phyloP scores from a whole-genome alignment of 1,140 invertebrate species.

The Heliconius eleuchia region DNA sequence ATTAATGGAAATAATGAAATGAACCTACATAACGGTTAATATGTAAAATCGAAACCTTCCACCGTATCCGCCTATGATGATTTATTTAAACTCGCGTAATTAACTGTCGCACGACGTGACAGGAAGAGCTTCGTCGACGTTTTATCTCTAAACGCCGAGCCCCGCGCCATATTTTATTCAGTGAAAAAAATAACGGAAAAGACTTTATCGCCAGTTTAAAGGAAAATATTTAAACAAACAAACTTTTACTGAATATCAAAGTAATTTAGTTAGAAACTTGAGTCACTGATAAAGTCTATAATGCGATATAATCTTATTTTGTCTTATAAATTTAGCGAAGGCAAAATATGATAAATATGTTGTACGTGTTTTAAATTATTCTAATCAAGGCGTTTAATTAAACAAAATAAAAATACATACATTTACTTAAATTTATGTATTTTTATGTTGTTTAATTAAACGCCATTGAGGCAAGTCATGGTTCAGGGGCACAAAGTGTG shows the following conservation, averaged over 20 bases:
- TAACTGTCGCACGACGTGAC: conserved; percentile 80
- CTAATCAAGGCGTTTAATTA: neutral
- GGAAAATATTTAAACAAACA: conserved; percentile 75
- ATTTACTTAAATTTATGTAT: no score
- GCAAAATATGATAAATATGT: neutral
- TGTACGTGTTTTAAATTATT: neutral
- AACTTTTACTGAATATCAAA: conserved; percentile 69
- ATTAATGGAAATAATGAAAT: neutral
- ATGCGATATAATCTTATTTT: conserved; percentile 30
- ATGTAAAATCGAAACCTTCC: conserved; percentile 64
- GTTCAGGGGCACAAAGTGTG: no score
- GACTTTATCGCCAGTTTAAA: conserved; percentile 64
- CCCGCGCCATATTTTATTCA: conserved; percentile 69
- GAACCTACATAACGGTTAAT: neutral
- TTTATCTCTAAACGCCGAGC: conserved; percentile 70
- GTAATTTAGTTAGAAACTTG: conserved; percentile 53
- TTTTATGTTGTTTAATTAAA: no score
- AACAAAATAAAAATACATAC: neutral
- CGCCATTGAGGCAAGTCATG: no score
- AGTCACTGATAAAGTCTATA: conserved; percentile 60
- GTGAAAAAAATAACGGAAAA: conserved; percentile 53
- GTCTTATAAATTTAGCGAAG: neutral
- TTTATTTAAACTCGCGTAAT: conserved; percentile 81
- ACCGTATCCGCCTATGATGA: conserved; percentile 75
- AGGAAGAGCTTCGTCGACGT: conserved; percentile 69